Conservation (phyloP, 2,888 invertebrate genomes). For the Amblyteles armatorius region DNA sequence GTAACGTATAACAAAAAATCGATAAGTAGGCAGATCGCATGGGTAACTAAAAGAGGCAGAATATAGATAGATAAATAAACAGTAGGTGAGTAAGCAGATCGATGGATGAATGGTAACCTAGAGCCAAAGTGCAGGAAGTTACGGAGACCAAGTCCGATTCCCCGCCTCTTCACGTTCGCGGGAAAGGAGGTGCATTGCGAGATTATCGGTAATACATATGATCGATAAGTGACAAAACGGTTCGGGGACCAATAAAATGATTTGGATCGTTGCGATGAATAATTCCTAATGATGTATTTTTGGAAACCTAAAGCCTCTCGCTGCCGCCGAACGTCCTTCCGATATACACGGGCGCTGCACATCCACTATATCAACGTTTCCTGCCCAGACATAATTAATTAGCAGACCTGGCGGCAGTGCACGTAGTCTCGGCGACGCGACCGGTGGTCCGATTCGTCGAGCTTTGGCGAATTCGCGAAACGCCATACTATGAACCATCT, state of each 20-base stretch:
- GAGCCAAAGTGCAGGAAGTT: too few species aligned
- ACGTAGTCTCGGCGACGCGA: background rate
- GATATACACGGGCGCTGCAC: background rate
- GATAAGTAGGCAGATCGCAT: too few species aligned
- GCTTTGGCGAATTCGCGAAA: conserved; percentile 23
- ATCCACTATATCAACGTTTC: conserved; percentile 2
- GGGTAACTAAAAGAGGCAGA: too few species aligned
- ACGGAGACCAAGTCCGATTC: too few species aligned
- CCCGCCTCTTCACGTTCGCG: too few species aligned
- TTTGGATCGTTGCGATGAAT: background rate
- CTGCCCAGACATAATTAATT: background rate
- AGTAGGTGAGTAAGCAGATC: too few species aligned
- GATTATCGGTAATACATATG: background rate
- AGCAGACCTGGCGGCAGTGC: background rate
- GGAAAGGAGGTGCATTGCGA: too few species aligned
- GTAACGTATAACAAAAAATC: too few species aligned
- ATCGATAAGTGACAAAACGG: background rate
- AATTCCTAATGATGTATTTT: background rate
- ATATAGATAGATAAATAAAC: too few species aligned
- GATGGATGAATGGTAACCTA: too few species aligned
- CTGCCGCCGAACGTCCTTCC: too few species aligned
- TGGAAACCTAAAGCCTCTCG: background rate
- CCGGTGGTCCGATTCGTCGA: conserved; percentile 20
- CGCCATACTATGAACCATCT: conserved; percentile 11
- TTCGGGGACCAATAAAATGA: background rate